phyloP scores from a whole-genome alignment of 1,140 invertebrate genomes.

The Brachionus asplanchnoidis region DNA sequence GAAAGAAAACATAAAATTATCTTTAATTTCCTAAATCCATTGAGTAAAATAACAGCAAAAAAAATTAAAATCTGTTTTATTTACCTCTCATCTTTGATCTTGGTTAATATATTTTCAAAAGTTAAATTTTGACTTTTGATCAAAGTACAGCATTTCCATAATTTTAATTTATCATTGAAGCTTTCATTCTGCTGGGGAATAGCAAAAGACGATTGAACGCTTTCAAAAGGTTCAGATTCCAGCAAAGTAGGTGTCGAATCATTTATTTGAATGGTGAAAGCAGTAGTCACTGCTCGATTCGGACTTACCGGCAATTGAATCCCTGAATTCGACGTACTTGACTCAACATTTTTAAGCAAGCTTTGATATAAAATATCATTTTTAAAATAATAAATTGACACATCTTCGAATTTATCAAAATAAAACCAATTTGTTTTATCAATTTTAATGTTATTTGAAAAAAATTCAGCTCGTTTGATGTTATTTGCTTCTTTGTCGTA shows the following conservation, averaged over 20 bases:
- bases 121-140: constrained; percentile 23
- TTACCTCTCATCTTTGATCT: constrained; percentile 27
- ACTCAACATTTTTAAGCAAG: not conserved
- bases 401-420: constrained; percentile 30
- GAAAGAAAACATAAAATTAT: too few relatives aligned
- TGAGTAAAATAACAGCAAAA: too few relatives aligned
- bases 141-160: constrained; percentile 31
- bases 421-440: constrained; percentile 33
- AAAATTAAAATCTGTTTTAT: not conserved
- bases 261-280: not conserved
- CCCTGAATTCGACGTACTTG: not conserved
- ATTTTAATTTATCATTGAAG: constrained; percentile 32
- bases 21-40: not conserved
- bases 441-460: constrained; percentile 20
- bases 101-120: not conserved
- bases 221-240: not conserved
- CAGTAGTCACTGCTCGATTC: not conserved
- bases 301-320: not conserved
- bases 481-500: not conserved
- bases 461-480: constrained; percentile 24
- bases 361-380: constrained; percentile 15
- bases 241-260: not conserved
- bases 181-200: constrained; percentile 13
- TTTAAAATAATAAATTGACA: constrained; percentile 20
- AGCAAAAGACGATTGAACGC: not conserved